These are phyloP conservation scores for Hemitrygon akajei DNA, from an alignment of 2,797 vertebrate genomes.

Conservation along the genomic window DNA sequence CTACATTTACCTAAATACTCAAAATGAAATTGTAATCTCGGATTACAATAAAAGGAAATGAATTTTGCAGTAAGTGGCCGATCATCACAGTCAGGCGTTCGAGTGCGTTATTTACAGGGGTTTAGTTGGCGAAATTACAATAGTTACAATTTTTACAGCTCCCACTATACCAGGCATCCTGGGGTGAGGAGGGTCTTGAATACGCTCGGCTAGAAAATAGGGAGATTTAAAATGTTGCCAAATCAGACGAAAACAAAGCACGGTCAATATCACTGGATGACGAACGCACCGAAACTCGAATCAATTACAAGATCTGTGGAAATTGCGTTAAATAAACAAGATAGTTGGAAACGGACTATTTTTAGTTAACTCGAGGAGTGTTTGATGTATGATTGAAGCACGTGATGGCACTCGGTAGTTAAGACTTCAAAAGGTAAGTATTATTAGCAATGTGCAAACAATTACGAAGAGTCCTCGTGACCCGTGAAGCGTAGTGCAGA, in stretches of 20 bases:
- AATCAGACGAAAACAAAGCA: background rate
- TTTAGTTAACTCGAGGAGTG: background rate
- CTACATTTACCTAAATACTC: background rate
- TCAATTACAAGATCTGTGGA: background rate
- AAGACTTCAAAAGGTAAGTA: background rate
- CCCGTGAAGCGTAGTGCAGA: background rate
- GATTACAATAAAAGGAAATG: background rate
- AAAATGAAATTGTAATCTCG: background rate
- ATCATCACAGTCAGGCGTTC: background rate
- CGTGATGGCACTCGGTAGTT: background rate
- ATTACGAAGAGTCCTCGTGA: conserved; percentile 2
- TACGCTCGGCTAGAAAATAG: background rate
- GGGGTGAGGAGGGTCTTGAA: background rate
- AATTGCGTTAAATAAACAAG: background rate
- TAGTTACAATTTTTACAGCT: conserved; percentile 6
- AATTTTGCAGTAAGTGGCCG: background rate
- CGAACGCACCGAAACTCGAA: background rate
- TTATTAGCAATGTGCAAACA: background rate
- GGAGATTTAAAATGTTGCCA: background rate
- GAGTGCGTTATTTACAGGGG: background rate
- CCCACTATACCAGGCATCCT: background rate
- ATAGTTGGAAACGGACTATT: background rate
- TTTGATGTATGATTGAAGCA: background rate
- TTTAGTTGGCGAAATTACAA: conserved; percentile 13
- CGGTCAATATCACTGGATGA: background rate